A percentile compares a stretch with the other conserved stretches of the same genome.
Evolutionary conservation across 2,113 vertebrate genomes (phyloP).

Genomic region (Onychostruthus taczanowskii): DNA sequence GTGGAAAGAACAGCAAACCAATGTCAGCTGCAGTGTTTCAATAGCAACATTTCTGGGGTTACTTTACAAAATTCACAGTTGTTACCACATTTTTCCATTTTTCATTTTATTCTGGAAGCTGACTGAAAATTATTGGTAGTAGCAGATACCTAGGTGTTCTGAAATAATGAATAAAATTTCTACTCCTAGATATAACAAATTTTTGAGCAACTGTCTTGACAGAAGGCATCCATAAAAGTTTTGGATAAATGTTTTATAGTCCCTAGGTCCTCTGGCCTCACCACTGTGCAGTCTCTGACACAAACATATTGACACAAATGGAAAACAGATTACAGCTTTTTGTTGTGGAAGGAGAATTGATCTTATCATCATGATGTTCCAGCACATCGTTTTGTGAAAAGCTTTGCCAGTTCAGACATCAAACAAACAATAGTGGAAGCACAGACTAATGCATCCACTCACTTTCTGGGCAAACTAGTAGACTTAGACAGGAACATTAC

Average conservation of each 20-base stretch:
- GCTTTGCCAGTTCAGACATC: neutral
- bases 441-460: neutral
- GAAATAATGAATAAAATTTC: neutral
- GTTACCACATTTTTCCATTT: neutral
- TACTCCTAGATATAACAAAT: neutral
- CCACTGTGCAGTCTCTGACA: neutral
- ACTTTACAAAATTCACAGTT: neutral
- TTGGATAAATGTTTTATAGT: neutral
- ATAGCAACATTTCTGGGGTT: neutral
- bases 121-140: neutral
- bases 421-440: neutral
- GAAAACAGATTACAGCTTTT: neutral
- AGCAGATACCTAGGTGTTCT: neutral
- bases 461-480: neutral
- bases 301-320: neutral
- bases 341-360: neutral
- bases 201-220: neutral
- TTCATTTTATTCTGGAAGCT: neutral
- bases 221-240: neutral
- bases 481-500: neutral
- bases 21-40: neutral
- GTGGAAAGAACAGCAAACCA: neutral
- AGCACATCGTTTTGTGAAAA: neutral
- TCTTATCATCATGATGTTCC: neutral
- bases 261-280: neutral